Base-by-base conservation (phyloP, 92 coral and sea anemone species). In the Zoanthus solanderi region DNA sequence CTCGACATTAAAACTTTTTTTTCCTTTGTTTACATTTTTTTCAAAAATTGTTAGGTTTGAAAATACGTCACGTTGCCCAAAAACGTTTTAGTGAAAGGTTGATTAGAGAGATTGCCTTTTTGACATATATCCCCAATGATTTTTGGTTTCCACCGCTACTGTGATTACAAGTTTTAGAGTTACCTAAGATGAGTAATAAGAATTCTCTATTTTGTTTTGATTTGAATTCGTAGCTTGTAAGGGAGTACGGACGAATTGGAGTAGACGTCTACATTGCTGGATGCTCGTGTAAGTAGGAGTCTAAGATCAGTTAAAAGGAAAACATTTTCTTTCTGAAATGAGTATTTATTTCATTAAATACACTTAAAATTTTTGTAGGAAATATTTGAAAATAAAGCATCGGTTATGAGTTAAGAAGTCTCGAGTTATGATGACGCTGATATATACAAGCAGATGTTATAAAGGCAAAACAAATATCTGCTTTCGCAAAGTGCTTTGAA, bases 281-380 rank as follows among this genome's bases (percentile, higher is more conserved):
- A 46, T 96, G 98, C 57, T 88, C 98, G 30, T 88, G 98, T 96
- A 83, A 93, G 98, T 91, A 53, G 65, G 57, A 8, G 14, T 30
- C 45, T 17, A 34, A 42, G 34, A 50, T 30, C 15, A 10, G 23
- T 15, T 58, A 12, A 58, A 14, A 58, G 65, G n/a, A 58, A 58
- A 58, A 9, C 11, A 56, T 6, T 56, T 56, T 56, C 15, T 56
- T 56, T 56, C 14, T 56, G 61, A 56, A 56, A 56, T 56, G n/a
- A 14, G 11, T 58, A 12, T 4, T 58, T 58, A 14, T 12, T 14
- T 58, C 3, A 12, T 58, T 13, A 58, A 0, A 58, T 58, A 58
- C 17, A 58, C 18, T 58, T 58, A 14, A 58, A 58, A 58, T 6
- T 15, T 58, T 2, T 14, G 65, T 12, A 15, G n/a, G 23, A 58